A percentile compares a stretch with the other conserved stretches of the same genome.
These are phyloP conservation scores for Meloidogyne hapla DNA, from an alignment of 1,140 invertebrate species.

Conservation along the genomic window DNA sequence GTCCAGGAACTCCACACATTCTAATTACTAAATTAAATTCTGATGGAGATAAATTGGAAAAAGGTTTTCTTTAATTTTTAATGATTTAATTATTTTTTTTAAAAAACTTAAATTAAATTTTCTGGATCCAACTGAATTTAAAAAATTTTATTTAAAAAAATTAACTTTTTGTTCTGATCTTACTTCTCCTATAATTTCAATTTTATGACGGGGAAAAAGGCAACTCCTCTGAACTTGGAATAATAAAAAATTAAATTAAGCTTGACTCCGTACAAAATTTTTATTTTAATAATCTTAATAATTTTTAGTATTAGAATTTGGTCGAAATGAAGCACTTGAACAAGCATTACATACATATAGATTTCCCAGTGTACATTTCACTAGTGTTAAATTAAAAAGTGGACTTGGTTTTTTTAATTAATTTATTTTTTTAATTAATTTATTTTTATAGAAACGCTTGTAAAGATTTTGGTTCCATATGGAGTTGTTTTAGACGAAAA, in stretches of 20 bases:
- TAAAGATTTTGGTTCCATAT: constrained; percentile 49
- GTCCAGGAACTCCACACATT: constrained; percentile 44
- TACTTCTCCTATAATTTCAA: too few species aligned
- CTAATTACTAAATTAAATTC: constrained; percentile 31
- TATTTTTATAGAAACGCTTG: constrained; percentile 37
- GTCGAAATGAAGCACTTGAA: constrained; percentile 46
- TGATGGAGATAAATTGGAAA: background rate
- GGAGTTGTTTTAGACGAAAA: constrained; percentile 27
- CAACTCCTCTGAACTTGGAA: too few species aligned
- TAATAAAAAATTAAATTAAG: too few species aligned
- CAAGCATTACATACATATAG: constrained; percentile 35
- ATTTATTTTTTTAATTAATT: background rate
- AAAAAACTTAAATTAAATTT: background rate
- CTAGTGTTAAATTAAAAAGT: constrained; percentile 51
- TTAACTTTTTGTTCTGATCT: too few species aligned
- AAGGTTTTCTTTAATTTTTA: too few species aligned
- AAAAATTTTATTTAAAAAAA: too few species aligned
- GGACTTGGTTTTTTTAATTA: constrained; percentile 35
- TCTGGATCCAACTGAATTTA: too few species aligned
- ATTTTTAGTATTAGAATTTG: constrained; percentile 39
- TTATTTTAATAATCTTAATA: background rate
- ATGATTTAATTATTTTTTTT: too few species aligned
- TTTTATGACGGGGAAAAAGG: too few species aligned
- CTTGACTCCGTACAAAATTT: too few species aligned
- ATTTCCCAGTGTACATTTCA: constrained; percentile 47